These are phyloP conservation scores for Diachrysia chrysitis DNA, from an alignment of 2,888 invertebrate species.

Conservation along the genomic window DNA sequence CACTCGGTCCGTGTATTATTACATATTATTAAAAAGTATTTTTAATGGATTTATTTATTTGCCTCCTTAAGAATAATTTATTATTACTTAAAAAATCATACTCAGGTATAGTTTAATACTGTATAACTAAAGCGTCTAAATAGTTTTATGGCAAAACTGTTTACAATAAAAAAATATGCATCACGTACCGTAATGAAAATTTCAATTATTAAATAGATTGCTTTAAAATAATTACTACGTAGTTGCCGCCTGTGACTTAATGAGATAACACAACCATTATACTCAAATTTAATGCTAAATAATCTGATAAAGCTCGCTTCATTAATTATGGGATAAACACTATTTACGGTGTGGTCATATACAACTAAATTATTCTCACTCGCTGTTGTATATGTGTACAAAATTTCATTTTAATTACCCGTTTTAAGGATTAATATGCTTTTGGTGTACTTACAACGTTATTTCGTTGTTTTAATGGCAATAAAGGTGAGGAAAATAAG, in stretches of 20 bases:
- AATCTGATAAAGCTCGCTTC: conserved; percentile 46
- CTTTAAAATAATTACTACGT: background rate
- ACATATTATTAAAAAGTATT: too few species aligned
- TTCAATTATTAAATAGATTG: too few species aligned
- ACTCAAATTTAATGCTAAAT: conserved; percentile 45
- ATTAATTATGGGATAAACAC: conserved; percentile 48
- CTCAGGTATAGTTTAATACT: too few species aligned
- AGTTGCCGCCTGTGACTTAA: conserved; percentile 24
- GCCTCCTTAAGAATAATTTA: too few species aligned
- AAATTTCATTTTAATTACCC: conserved; percentile 67
- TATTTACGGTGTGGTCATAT: conserved; percentile 55
- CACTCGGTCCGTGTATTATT: too few species aligned
- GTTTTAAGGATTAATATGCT: conserved; percentile 64
- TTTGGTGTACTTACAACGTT: conserved; percentile 46
- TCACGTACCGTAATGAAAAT: too few species aligned
- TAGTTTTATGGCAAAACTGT: background rate
- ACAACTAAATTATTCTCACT: conserved; percentile 59
- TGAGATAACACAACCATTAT: conserved; percentile 47
- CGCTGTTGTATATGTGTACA: conserved; percentile 51
- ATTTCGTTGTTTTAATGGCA: conserved; percentile 36
- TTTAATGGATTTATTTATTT: too few species aligned
- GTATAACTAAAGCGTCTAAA: too few species aligned
- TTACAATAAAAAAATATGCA: too few species aligned
- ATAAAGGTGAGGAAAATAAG: conserved; percentile 15
- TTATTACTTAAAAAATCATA: too few species aligned